Conservation (phyloP, 2,113 vertebrate species). For the Chamaea fasciata region DNA sequence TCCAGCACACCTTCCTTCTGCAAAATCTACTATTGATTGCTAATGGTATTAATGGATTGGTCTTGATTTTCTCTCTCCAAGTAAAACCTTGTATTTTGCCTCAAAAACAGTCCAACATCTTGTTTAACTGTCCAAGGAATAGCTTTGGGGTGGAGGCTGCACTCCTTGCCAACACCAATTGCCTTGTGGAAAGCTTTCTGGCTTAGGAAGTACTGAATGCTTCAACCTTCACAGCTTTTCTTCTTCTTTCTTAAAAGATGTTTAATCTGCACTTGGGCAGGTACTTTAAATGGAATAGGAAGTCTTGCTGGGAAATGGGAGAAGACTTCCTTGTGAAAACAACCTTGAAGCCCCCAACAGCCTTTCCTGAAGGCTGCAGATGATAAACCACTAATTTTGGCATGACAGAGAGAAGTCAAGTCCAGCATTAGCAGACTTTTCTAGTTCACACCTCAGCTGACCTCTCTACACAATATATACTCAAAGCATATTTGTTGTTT, state of each 20-base stretch:
- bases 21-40: background rate
- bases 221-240: background rate
- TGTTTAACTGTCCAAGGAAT: conserved; percentile 35
- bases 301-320: background rate
- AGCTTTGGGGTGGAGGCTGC: conserved; percentile 23
- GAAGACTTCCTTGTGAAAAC: background rate
- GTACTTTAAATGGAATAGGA: background rate
- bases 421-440: background rate
- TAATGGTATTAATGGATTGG: background rate
- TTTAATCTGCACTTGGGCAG: background rate
- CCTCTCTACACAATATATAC: background rate
- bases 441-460: conserved; percentile 38
- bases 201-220: background rate
- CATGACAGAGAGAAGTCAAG: conserved; percentile 2
- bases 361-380: background rate
- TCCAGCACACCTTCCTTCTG: background rate
- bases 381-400: background rate
- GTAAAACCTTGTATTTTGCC: conserved; percentile 13
- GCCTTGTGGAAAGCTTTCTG: conserved; percentile 48
- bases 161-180: conserved; percentile 35
- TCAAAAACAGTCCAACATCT: conserved; percentile 24
- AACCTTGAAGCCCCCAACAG: background rate
- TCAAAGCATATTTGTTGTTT: conserved; percentile 41
- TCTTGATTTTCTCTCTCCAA: conserved; percentile 22
- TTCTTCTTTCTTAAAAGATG: background rate